Evolutionary conservation across 2,113 vertebrate species (phyloP).

Genomic region (Arvicanthis niloticus): DNA sequence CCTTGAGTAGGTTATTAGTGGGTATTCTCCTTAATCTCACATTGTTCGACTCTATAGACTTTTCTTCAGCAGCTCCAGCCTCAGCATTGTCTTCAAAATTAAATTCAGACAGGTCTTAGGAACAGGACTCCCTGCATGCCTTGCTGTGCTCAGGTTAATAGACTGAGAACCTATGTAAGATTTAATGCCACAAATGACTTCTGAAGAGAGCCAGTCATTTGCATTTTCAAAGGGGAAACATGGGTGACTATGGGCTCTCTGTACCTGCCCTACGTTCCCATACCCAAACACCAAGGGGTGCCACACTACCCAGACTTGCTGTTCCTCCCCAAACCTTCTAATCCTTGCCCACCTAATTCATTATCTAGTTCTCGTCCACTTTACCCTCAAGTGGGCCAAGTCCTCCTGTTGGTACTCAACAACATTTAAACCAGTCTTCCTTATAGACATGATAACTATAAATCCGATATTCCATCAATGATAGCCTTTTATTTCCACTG

Average conservation of each 20-base stretch:
- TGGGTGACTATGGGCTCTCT: neutral
- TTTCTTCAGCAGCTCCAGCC: neutral
- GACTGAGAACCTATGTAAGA: neutral
- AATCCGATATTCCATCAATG: neutral
- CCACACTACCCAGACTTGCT: fast-evolving
- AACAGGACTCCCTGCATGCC: neutral
- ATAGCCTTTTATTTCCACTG: neutral
- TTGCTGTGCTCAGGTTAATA: neutral
- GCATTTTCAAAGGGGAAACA: neutral
- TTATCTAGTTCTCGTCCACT: neutral
- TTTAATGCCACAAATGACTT: fast-evolving
- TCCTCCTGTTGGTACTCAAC: neutral
- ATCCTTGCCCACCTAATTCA: too few relatives aligned
- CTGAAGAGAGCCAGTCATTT: neutral
- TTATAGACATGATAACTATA: neutral
- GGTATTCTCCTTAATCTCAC: neutral
- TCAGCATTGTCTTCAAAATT: neutral
- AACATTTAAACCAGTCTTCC: neutral
- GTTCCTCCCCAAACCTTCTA: neutral
- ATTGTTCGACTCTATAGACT: too few relatives aligned
- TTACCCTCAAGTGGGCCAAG: neutral
- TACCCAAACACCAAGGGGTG: fast-evolving
- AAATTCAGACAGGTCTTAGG: neutral
- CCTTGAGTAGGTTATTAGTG: fast-evolving
- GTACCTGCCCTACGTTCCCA: fast-evolving